Evolutionary conservation across 2,888 invertebrate species (phyloP).

Genomic region (Melinaea marsaeus): DNA sequence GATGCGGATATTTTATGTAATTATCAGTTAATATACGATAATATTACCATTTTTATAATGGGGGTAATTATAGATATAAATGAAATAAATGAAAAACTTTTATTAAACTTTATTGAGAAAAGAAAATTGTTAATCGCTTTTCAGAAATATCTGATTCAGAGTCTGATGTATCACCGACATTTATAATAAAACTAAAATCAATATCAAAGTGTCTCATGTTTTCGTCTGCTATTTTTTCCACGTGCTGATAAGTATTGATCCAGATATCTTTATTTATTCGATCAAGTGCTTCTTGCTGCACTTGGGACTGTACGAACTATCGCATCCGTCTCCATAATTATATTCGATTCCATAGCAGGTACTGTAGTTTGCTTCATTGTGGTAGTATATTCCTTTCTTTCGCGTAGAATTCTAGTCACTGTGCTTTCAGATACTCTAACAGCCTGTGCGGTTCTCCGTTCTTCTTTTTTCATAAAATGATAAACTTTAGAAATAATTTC

Average conservation of each 20-base stretch:
- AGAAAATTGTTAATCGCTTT: constrained; percentile 9
- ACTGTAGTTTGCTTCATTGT: too few species aligned
- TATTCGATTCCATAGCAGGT: too few species aligned
- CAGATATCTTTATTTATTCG: constrained; percentile 16
- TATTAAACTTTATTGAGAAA: constrained; percentile 5
- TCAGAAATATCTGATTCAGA: constrained; percentile 7
- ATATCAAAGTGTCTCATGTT: constrained; percentile 18
- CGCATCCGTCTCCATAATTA: too few species aligned
- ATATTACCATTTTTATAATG: too few species aligned
- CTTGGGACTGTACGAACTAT: too few species aligned
- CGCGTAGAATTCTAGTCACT: too few species aligned
- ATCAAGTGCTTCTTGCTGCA: background rate
- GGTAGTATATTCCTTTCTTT: too few species aligned
- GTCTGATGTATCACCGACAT: constrained; percentile 13
- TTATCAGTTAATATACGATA: constrained; percentile 8
- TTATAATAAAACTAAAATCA: constrained; percentile 21
- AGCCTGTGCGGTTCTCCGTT: too few species aligned
- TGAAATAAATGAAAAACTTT: constrained; percentile 1
- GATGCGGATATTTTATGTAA: constrained; percentile 3
- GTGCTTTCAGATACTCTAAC: too few species aligned
- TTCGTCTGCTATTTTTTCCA: constrained; percentile 17
- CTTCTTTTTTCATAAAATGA: too few species aligned
- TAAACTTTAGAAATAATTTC: too few species aligned
- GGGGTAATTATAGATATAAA: constrained; percentile 7
- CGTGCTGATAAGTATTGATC: constrained; percentile 17